Conservation (phyloP, 2,888 invertebrate species). For the Achlya flavicornis region DNA sequence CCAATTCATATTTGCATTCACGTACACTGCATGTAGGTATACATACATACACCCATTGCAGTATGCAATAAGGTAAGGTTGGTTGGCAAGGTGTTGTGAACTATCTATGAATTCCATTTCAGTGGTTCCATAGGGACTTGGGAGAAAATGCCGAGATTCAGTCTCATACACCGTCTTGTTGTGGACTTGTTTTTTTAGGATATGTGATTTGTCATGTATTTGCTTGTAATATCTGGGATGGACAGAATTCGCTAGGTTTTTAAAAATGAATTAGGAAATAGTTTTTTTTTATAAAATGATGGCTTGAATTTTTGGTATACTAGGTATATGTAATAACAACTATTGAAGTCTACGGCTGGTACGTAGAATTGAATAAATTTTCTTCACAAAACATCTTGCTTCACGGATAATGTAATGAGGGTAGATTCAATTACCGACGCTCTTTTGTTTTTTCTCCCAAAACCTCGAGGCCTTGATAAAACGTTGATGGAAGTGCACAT, state of each 20-base stretch:
- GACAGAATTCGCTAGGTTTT: no score
- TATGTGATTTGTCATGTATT: neutral
- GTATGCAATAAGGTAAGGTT: constrained; percentile 22
- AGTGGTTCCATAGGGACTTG: constrained; percentile 25
- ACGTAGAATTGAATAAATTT: constrained; percentile 43
- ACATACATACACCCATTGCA: neutral
- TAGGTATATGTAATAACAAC: no score
- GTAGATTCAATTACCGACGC: constrained; percentile 76
- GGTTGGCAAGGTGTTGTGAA: constrained; percentile 31
- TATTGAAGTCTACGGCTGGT: neutral
- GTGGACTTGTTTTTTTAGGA: neutral
- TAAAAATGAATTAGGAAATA: no score
- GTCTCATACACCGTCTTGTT: constrained; percentile 28
- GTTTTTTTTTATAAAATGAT: no score
- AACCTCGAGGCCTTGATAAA: constrained; percentile 60
- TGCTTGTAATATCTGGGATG: neutral
- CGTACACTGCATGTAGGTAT: no score
- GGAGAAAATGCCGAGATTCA: constrained; percentile 47
- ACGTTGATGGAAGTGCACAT: constrained; percentile 76
- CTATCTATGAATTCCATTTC: constrained; percentile 52
- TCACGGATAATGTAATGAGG: constrained; percentile 73
- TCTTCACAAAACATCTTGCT: constrained; percentile 58
- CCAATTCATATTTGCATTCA: no score
- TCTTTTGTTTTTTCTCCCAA: constrained; percentile 67
- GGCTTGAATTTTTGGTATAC: no score